Evolutionary conservation across 1,140 invertebrate genomes (phyloP), one percentile per base, ranked within the genome.

Genomic region (Nebria ingens): DNA sequence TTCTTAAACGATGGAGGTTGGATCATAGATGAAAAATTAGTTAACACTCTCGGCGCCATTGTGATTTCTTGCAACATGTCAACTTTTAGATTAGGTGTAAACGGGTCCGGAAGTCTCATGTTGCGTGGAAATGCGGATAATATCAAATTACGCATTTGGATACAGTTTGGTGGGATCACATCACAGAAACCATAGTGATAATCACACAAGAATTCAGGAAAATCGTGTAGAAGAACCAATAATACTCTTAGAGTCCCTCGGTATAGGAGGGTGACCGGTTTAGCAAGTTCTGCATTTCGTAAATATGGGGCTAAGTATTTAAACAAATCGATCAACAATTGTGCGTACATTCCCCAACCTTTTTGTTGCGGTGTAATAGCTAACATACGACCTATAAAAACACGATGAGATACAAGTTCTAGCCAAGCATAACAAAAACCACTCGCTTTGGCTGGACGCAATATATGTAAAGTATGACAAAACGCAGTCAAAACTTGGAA

Each of bases 171-270:
- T 58, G 97, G 96, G 65, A 99, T 98, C 40, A 93, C 93, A 73
- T 99, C 97, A 71, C 97, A 98, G 73, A 99, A 97, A n/a, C 91
- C 89, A 68, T 98, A 98, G 69, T 99, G 94, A 70, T 98, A 99
- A 66, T 99, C 97, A 68, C 95, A 98, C 19, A 99, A 77, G 68
- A 99, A 98, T 71, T 99, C 97, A 0, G 97, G 97, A 71, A 99
- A 99, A 72, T 99, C 97, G 66, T 99, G 96, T 1, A 99, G 77
- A 12, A 99, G 75, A 0, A 99, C 93, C 12, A 99, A 71, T n/a
- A 99, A 74, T 0, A 99, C 92, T 56, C 96, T 80, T 4, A 99
- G 74, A 2, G 94, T 98, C 49, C 96, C 97, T 75, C 96, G 97
- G 74, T 99, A 99, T 1, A 99, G 72, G 45, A 89, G 76, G 60